Base-by-base conservation (phyloP, 2,888 invertebrate species). In the Dryobota labecula region DNA sequence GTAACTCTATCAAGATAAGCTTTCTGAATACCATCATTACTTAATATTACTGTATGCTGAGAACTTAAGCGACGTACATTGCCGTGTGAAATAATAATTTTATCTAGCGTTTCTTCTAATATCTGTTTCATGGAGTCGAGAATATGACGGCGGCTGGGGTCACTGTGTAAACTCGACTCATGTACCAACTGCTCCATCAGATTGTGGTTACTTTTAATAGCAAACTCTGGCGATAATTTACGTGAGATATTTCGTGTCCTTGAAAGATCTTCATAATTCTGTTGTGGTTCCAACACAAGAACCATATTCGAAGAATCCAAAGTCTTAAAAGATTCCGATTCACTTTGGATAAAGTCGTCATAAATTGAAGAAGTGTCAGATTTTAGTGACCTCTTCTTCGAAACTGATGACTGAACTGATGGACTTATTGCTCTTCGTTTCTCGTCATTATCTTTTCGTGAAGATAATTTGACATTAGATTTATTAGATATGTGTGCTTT, bases 81-180 rank as follows among this genome's bases (percentile, higher is more conserved):
- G 45, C 84, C 80, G 58, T 75, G 72, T 38, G 87, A 69, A 61
- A 72, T 79, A 58, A 84, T 77, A 58, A 92, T 87, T 70, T 87
- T 86, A 73, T 90, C 85, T 57, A 94, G 73, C n/a, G 88, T 85
- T 64, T 93, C 91, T 81, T 93, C 93, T 24, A 93, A 80, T 73
- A 94, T 75, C 62, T 86, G 82, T 67, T 84, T 90, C 84, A 93
- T 89, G 49, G 76, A 83, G 66, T 74, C 64, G 43, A 78, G 66
- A 69, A 87, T 78, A 68, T 33, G 9, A 33, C 61, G 9, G 30
- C 81, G 78, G 64, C 63, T 86, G 2, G 78, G 65, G 9, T 87
- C 76, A 60, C 70, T 88, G 43, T 68, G 70, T 30, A 72, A 53
- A 71, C 78, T 77, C 13, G 84, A 73, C 64, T 74, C 79, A 20